Base-by-base conservation (phyloP, 2,113 vertebrate species). In the Oreochromis aureus region DNA sequence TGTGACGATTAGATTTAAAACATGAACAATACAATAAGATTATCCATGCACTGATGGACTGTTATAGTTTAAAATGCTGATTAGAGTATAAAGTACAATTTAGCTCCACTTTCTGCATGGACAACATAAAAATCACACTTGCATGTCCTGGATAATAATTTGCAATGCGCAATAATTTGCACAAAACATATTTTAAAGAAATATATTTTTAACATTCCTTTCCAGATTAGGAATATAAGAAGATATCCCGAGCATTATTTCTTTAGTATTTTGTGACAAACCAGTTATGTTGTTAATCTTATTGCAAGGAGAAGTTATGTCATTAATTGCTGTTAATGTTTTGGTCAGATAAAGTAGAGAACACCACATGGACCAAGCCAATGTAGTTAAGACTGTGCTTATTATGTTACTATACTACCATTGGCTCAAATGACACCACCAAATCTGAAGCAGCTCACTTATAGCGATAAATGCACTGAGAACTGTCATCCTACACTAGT, bases 291-390 rank as follows among this genome's bases (percentile, higher is more conserved):
- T 46, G 69, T 13, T 24, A 18, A 71, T 71, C 36, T 10, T 6
- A 24, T 27, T 69, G 10, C n/a, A 66, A 39, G 61, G 34, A 66
- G 34, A 66, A 9, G 11, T 71, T 44, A 44, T 24, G 22, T 73
- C 7, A 12, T 41, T 46, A 12, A 69, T 13, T 69, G 11, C 63
- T 69, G 34, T 69, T 41, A 73, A 73, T 27, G 63, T 73, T 24
- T 73, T 22, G 27, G 39, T 24, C 39, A 24, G 39, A 71, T 71
- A 71, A 71, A 71, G n/a, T 10, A 73, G 41, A 73, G 41, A 16
- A 10, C 15, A 19, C 71, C 24, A 27, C 44, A 76, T 30, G 0
- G 24, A 48, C 22, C 69, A 18, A 46, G 41, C 13, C 2, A 0
- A 10, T 19, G 41, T 7, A 48, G 9, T 76, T 48, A 76, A 48